Percentiles rank a stretch among this genome's conserved stretches.
Conservation (phyloP, 2,888 invertebrate genomes). For the Cheilosia grossa region DNA sequence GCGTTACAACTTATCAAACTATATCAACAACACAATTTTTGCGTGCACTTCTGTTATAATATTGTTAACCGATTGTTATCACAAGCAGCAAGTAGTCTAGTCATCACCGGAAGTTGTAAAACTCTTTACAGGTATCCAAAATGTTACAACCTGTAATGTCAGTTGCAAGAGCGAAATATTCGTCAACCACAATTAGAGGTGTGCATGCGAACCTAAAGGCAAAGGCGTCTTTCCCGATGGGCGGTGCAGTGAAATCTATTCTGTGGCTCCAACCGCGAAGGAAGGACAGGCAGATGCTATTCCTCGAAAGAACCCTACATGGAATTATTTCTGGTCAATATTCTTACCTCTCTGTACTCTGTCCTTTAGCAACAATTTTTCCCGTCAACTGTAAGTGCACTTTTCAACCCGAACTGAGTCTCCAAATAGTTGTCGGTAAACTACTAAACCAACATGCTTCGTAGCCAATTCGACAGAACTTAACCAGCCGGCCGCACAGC, state of each 20-base stretch:
- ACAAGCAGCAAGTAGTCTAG: not conserved
- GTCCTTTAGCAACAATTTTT: not conserved
- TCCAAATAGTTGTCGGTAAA: constrained; percentile 1
- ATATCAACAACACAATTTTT: not conserved
- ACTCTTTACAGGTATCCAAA: not conserved
- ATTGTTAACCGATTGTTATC: not conserved
- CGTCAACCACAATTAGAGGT: too few species aligned
- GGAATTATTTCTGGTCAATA: not conserved
- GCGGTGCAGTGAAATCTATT: not conserved
- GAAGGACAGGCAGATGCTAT: too few species aligned
- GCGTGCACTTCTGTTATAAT: not conserved
- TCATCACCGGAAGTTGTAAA: constrained; percentile 3
- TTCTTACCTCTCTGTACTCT: not conserved
- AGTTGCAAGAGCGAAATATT: too few species aligned
- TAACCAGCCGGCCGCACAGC: not conserved
- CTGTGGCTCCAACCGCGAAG: too few species aligned
- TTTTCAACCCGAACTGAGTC: constrained; percentile 3
- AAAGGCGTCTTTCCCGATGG: not conserved
- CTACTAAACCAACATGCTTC: constrained; percentile 13
- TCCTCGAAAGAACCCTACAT: too few species aligned
- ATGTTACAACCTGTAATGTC: too few species aligned
- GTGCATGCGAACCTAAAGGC: too few species aligned
- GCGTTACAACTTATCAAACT: too few species aligned
- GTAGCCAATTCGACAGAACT: not conserved
- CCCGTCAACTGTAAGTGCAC: too few species aligned